Evolutionary conservation across 2,113 vertebrate genomes (phyloP).

Genomic region (Hippocampus barbouri): DNA sequence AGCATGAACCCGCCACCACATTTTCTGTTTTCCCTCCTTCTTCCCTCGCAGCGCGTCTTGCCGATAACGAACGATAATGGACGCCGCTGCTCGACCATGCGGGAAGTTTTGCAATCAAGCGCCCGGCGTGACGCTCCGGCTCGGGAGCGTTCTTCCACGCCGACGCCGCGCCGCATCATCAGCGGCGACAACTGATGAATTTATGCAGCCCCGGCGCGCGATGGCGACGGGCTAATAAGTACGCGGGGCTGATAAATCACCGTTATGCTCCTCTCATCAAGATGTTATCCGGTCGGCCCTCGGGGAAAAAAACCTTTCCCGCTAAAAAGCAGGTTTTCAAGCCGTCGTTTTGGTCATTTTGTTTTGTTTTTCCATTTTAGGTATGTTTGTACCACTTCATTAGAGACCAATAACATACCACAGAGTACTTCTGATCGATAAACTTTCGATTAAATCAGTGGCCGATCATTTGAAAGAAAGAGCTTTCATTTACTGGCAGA

Average conservation of each 20-base stretch:
- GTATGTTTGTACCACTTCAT: too few species aligned
- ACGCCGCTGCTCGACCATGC: conserved; percentile 60
- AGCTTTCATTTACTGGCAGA: too few species aligned
- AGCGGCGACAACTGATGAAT: conserved; percentile 11
- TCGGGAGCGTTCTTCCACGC: conserved; percentile 53
- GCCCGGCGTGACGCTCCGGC: conserved; percentile 52
- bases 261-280: not conserved
- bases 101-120: conserved; percentile 63
- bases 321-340: not conserved
- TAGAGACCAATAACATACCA: too few species aligned
- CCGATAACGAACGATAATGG: conserved; percentile 65
- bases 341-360: not conserved
- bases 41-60: conserved; percentile 20
- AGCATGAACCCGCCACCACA: not conserved
- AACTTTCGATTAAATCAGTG: too few species aligned
- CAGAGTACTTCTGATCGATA: too few species aligned
- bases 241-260: not conserved
- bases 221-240: not conserved
- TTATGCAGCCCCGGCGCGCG: not conserved
- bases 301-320: not conserved
- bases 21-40: conserved; percentile 1
- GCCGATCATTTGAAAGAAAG: too few species aligned
- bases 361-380: too few species aligned
- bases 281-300: not conserved
- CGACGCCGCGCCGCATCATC: conserved; percentile 54